Percentiles rank a stretch among this genome's conserved stretches.
These are phyloP conservation scores for Ivindomyrus marchei DNA, from an alignment of 2,113 vertebrate species.

Conservation along the genomic window DNA sequence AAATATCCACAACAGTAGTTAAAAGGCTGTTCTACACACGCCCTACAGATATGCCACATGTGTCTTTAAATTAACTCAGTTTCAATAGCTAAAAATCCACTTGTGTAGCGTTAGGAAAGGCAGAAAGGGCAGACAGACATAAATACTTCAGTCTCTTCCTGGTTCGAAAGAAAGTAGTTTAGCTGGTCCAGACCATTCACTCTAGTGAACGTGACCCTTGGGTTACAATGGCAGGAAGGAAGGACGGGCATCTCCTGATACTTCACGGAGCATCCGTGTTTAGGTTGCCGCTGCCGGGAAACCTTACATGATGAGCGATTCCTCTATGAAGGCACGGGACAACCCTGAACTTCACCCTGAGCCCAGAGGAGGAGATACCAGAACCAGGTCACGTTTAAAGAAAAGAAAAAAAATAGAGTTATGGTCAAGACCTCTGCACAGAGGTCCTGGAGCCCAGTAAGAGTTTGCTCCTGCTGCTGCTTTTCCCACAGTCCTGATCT, in stretches of 20 bases:
- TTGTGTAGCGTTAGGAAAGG: slow-evolving; percentile 4
- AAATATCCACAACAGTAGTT: slow-evolving; percentile 12
- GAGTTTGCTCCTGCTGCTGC: slow-evolving; percentile 60
- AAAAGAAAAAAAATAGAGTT: too few relatives aligned
- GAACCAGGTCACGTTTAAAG: not conserved
- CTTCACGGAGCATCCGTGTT: not conserved
- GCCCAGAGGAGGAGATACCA: not conserved
- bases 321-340: not conserved
- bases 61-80: slow-evolving; percentile 4
- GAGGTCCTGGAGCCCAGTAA: slow-evolving; percentile 64
- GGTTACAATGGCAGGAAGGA: not conserved
- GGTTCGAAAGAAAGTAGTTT: not conserved
- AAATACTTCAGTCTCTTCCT: not conserved
- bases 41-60: not conserved
- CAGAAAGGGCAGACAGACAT: not conserved
- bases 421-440: slow-evolving; percentile 80
- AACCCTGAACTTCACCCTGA: slow-evolving; percentile 28
- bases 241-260: not conserved
- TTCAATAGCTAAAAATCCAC: not conserved
- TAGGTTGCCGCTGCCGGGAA: not conserved
- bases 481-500: slow-evolving; percentile 54
- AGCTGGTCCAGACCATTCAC: not conserved
- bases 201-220: not conserved
- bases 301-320: not conserved
- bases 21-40: not conserved